Conservation (phyloP, 2,888 invertebrate species). For the Erebia ligea region DNA sequence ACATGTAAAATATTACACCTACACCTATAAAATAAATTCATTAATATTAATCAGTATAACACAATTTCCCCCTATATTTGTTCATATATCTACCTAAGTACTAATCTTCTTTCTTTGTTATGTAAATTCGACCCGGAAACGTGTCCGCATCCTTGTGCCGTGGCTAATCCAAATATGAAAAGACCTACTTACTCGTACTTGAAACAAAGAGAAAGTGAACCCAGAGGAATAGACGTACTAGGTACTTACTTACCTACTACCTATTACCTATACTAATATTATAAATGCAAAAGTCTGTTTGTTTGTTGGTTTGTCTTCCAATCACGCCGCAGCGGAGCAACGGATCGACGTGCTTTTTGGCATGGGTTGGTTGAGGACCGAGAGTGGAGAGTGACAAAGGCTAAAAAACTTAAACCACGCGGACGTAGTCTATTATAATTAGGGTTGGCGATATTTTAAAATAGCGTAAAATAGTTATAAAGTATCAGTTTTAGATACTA, state of each 20-base stretch:
- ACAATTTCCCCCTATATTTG: not conserved
- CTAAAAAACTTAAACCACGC: too few relatives aligned
- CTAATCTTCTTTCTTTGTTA: conserved; percentile 17
- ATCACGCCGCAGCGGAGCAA: too few relatives aligned
- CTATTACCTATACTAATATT: too few relatives aligned
- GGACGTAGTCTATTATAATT: conserved; percentile 20
- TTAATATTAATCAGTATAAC: not conserved
- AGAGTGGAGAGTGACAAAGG: too few relatives aligned
- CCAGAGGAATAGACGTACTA: conserved; percentile 42
- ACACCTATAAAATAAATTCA: too few relatives aligned
- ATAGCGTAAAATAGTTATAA: not conserved
- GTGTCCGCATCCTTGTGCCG: conserved; percentile 33
- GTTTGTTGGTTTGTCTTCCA: too few relatives aligned
- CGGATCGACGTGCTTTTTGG: too few relatives aligned
- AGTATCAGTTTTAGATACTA: not conserved
- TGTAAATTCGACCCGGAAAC: conserved; percentile 31
- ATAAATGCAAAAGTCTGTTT: too few relatives aligned
- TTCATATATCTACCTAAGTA: not conserved
- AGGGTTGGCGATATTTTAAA: conserved; percentile 5
- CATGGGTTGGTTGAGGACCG: too few relatives aligned
- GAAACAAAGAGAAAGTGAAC: conserved; percentile 48
- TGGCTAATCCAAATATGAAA: conserved; percentile 40
- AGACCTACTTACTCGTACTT: conserved; percentile 43
- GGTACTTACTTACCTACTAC: not conserved
- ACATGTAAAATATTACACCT: too few relatives aligned